phyloP scores from a whole-genome alignment of 2,797 vertebrate genomes.

The Pogoniulus pusillus region DNA sequence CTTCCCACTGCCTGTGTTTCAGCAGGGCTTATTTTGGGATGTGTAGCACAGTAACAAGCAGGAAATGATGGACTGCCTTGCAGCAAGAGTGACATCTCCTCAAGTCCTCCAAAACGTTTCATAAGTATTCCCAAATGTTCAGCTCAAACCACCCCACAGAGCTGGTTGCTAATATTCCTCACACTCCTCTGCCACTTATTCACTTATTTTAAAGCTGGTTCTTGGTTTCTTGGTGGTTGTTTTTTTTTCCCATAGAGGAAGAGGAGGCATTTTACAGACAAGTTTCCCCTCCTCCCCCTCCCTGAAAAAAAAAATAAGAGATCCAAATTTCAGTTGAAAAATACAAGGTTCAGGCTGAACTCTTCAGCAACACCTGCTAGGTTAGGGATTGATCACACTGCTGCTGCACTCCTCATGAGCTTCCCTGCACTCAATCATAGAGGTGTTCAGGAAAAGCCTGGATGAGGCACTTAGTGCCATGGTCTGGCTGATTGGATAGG shows the following conservation, averaged over 20 bases:
- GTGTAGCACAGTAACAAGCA: neutral
- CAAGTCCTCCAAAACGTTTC: neutral
- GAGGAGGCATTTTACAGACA: neutral
- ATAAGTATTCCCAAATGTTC: neutral
- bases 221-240: neutral
- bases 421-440: too few species aligned
- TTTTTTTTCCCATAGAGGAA: neutral
- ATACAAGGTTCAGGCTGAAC: too few species aligned
- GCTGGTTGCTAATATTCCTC: neutral
- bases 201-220: neutral
- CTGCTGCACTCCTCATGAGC: too few species aligned
- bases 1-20: conserved; percentile 29
- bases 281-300: too few species aligned
- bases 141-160: neutral
- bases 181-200: too few species aligned
- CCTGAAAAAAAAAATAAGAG: too few species aligned
- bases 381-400: too few species aligned
- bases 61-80: conserved; percentile 28
- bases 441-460: too few species aligned
- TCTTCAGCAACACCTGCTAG: too few species aligned
- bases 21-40: conserved; percentile 15
- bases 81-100: neutral
- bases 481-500: too few species aligned
- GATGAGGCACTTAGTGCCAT: too few species aligned
- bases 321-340: too few species aligned